These are phyloP conservation scores for Charanyca ferruginea DNA, from an alignment of 2,888 invertebrate species.

Conservation along the genomic window DNA sequence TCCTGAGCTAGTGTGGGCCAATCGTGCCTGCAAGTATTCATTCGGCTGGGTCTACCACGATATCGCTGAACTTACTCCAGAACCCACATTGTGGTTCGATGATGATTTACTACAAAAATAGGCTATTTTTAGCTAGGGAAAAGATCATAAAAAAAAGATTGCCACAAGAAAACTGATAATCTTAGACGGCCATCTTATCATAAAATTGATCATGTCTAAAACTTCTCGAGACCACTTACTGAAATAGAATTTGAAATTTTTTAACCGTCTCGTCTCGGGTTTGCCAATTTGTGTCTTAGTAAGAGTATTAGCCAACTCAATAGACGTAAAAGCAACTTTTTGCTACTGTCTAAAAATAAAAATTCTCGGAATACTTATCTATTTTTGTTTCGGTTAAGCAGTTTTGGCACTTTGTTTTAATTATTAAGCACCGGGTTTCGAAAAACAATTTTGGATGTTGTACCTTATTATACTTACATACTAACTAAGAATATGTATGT, in stretches of 20 bases:
- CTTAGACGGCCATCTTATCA: conserved; percentile 22
- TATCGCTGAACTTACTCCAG: too few species aligned
- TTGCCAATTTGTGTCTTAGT: conserved; percentile 27
- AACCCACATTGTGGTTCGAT: too few species aligned
- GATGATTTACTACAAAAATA: conserved; percentile 6
- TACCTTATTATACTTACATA: too few species aligned
- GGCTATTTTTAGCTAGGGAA: not conserved
- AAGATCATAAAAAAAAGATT: not conserved
- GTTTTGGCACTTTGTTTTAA: not conserved
- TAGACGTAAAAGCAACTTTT: conserved; percentile 3
- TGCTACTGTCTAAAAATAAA: conserved; percentile 18
- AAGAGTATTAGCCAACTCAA: conserved; percentile 18
- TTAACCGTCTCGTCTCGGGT: not conserved
- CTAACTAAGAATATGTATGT: too few species aligned
- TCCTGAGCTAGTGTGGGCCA: too few species aligned
- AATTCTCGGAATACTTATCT: not conserved
- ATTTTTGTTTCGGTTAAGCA: not conserved
- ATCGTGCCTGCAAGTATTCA: too few species aligned
- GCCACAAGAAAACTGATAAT: conserved; percentile 16
- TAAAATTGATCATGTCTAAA: conserved; percentile 33
- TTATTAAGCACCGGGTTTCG: not conserved
- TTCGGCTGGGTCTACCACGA: too few species aligned
- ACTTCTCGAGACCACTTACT: conserved; percentile 12
- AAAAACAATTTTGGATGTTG: not conserved
- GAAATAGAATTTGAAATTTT: conserved; percentile 27